These are phyloP conservation scores for Drosophila auraria DNA, from an alignment of 1,140 invertebrate species.

Conservation along the genomic window DNA sequence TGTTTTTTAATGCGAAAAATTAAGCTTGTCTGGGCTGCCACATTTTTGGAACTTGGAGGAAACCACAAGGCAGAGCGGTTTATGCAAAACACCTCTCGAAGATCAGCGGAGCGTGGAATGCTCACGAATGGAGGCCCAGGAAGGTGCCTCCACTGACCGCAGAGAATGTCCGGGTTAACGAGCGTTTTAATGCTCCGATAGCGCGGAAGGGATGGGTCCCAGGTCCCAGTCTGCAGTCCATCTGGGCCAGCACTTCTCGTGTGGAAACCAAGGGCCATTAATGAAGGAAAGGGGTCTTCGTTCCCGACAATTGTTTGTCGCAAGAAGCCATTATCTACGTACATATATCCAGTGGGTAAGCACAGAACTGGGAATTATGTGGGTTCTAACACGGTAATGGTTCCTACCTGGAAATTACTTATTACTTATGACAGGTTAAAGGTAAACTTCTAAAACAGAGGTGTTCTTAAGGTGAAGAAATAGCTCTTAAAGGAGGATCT, in stretches of 20 bases:
- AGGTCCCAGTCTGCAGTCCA: not conserved
- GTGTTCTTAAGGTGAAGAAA: conserved; percentile 1
- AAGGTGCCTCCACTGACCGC: conserved; percentile 41
- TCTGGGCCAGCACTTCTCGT: not conserved
- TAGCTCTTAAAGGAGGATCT: not conserved
- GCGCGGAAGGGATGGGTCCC: conserved; percentile 8
- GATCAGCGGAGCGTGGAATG: conserved; percentile 57
- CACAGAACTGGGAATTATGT: conserved; percentile 13
- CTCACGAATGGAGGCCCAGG: conserved; percentile 4
- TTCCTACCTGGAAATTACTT: conserved; percentile 21
- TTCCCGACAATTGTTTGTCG: conserved; percentile 14
- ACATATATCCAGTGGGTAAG: conserved; percentile 16
- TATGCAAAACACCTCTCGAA: conserved; percentile 62
- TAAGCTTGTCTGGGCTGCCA: conserved; percentile 6
- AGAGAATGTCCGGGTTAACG: conserved; percentile 52
- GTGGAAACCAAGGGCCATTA: not conserved
- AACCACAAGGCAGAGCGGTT: conserved; percentile 55
- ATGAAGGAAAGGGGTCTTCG: conserved; percentile 28
- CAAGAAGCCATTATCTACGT: conserved; percentile 14
- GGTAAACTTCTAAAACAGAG: not conserved
- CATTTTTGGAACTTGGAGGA: conserved; percentile 28
- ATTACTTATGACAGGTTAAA: not conserved
- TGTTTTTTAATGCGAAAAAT: conserved; percentile 41
- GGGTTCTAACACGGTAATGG: conserved; percentile 4
- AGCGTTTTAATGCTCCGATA: conserved; percentile 80